A percentile compares a stretch with the other conserved stretches of the same genome.
Evolutionary conservation across 2,113 vertebrate species (phyloP).

Genomic region (Alligator sinensis): DNA sequence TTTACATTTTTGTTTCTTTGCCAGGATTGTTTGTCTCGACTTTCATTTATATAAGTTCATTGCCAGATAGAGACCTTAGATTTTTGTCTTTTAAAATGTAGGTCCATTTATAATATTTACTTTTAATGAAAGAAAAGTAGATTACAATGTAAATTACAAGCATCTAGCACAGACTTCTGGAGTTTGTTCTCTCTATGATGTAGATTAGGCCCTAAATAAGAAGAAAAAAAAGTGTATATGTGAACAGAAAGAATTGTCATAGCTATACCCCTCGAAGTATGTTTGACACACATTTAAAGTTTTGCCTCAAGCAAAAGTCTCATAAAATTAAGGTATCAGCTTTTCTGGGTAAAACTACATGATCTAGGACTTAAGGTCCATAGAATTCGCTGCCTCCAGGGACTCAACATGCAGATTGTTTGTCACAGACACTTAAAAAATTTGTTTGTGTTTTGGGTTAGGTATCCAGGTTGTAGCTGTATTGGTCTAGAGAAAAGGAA

Average conservation of each 20-base stretch:
- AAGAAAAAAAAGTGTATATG: not conserved
- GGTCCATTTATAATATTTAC: constrained; percentile 28
- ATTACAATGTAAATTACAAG: not conserved
- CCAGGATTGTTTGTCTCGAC: not conserved
- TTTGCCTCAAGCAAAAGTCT: constrained; percentile 17
- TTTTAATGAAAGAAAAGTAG: not conserved
- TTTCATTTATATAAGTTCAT: constrained; percentile 5
- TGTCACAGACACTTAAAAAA: not conserved
- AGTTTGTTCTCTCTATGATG: not conserved
- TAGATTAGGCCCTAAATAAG: not conserved
- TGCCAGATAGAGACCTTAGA: not conserved
- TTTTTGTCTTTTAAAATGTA: not conserved
- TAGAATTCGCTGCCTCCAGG: not conserved
- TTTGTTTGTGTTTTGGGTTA: not conserved
- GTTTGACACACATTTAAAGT: not conserved
- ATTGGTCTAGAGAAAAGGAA: no score
- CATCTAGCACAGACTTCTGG: not conserved
- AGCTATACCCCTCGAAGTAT: not conserved
- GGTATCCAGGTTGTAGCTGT: no score
- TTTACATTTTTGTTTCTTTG: constrained; percentile 6
- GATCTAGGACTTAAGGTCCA: not conserved
- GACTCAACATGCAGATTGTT: not conserved
- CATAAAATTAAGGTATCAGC: not conserved
- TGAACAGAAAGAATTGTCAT: not conserved
- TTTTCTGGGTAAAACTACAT: not conserved